Evolutionary conservation across 2,113 vertebrate genomes (phyloP), one percentile per base, ranked within the genome.

Genomic region (Macrotus californicus): DNA sequence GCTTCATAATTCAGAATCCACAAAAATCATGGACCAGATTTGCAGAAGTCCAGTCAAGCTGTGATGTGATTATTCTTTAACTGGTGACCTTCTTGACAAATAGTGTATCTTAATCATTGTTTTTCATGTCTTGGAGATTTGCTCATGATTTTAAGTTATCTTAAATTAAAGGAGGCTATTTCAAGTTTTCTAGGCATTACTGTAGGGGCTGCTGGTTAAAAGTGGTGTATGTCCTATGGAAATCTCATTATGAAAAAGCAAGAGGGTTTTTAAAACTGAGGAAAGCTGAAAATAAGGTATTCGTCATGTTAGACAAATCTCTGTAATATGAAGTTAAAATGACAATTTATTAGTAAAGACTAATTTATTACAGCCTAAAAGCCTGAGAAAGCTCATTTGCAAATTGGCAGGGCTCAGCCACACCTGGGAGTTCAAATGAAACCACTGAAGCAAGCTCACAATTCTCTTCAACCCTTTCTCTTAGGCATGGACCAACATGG

Each of bases 401-500:
- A 41, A 5, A 54, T 41, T 34, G 24, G 7, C 52, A 86, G 50
- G 16, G 31, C 26, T 75, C 59, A 87, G 59, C 67, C 18, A 16
- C 14, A 39, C 10, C 29, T 15, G 22, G 69, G 48, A 59, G 31
- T 73, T 82, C 39, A 5, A 36, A 48, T 24, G 36, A 66, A 86
- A 24, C 41, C 6, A 4, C 5, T n/a, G 54, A 34, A 56, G 22
- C 69, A 64, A 43, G 6, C 67, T 41, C 36, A 22, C 89, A 56
- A 94, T 52, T 59, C 52, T 69, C 89, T 82, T 59, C 4, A 59
- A 48, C 64, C 56, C 52, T 94, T 86, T 91, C 52, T 96, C 31
- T 11, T 92, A 99, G 99, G 99, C 99, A 0, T 99, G 99, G 99
- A 99, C 99, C 98, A 99, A 99, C 98, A 99, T 99, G 99, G 99